Conservation (phyloP, 2,797 vertebrate species). For the Chrosomus eos region DNA sequence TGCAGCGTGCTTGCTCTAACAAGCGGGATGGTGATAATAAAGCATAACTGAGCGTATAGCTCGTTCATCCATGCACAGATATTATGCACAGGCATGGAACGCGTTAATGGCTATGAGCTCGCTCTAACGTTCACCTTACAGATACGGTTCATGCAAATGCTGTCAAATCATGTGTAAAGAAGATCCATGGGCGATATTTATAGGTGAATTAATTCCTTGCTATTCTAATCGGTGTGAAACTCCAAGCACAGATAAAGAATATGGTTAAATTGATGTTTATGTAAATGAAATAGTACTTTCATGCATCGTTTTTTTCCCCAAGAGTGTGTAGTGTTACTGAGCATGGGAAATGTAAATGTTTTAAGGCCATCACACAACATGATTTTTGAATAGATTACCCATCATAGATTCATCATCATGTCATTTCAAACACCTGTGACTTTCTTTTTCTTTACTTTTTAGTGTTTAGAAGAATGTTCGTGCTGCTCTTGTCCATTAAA, state of each 20-base stretch:
- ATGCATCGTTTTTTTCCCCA: neutral
- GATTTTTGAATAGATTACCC: neutral
- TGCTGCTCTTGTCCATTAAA: neutral
- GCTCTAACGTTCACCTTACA: neutral
- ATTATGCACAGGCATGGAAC: constrained; percentile 21
- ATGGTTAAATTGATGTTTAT: neutral
- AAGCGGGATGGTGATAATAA: neutral
- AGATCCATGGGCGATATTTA: neutral
- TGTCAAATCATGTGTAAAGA: constrained; percentile 16
- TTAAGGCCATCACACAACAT: neutral
- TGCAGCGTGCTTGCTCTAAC: constrained; percentile 20
- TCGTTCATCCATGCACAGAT: constrained; percentile 1
- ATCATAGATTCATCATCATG: neutral
- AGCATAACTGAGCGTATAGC: neutral
- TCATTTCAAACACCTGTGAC: neutral
- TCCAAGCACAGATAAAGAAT: neutral
- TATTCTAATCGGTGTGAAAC: constrained; percentile 8
- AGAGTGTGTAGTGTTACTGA: neutral
- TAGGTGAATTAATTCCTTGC: neutral
- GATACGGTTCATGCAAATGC: neutral
- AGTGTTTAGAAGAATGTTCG: neutral
- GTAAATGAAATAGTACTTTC: neutral
- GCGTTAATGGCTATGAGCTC: neutral
- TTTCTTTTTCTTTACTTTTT: neutral
- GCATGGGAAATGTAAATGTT: neutral